Base-by-base conservation (phyloP, 2,797 vertebrate genomes). In the Tenualosa thibaudeaui region DNA sequence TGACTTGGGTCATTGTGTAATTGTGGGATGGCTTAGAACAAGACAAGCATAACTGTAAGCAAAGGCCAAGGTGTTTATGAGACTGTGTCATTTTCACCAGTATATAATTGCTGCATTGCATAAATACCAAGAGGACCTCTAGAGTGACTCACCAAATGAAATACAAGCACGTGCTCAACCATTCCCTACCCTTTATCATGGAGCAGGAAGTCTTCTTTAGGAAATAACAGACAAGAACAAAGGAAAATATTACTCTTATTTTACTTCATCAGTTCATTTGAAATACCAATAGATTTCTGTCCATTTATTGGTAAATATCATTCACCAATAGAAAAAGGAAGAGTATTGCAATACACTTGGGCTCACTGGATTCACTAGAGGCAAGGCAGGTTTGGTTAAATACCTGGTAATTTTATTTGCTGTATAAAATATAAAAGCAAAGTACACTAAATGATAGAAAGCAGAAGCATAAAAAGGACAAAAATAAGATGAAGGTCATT, bases 1-100 rank as follows among this genome's bases (percentile, higher is more conserved):
- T 83, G 19, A 51, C 58, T 53, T 12, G 49, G 56, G 78, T 85
- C 37, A 58, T 86, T 81, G 81, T 83, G 50, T 84, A 58, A 68
- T 86, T 82, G 8, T 37, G 26, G n/a, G 13, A 82, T 83, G 7
- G 17, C 62, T 71, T 15, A 71, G 22, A 82, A 62, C 53, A 54
- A 62, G 82, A 82, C 43, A 62, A 22, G 9, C 24, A 50, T 9
- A 49, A 62, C 13, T 13, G 3, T 15, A 53, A 15, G 51, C 51
- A 3, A 53, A 46, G 82, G 81, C 50, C 83, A 83, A 86, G n/a
- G 46, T 81, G 37, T 49, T 24, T 40, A 43, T 84, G 81, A 82
- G 40, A 82, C 82, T n/a, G 56, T 19, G 84, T 82, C 24, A 81
- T 62, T 87, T 82, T 62, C 53, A 82, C 62, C 84, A 60, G 43